Base-by-base conservation (phyloP, 2,888 invertebrate species). In the Cerastoderma edule region DNA sequence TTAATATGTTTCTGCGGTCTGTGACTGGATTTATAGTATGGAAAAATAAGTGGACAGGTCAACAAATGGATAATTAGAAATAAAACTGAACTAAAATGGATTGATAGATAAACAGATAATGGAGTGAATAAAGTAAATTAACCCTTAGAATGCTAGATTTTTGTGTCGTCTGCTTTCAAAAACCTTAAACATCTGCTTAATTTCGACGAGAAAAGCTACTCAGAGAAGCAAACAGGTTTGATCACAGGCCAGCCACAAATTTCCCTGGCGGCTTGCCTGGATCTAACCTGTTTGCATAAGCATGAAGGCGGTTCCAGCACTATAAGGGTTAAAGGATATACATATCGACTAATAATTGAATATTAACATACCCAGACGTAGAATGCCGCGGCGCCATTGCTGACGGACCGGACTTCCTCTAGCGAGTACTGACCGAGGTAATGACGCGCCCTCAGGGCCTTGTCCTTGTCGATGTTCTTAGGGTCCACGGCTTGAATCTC, bases 321-420 rank as follows among this genome's bases (percentile, higher is more conserved):
- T 13, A 39, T 13, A 16, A 39, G 39, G 8, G 16, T 39, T 16
- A 39, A 13, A 39, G 8, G 16, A 8, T 8, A 39, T 16, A 16
- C 16, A 16, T 39, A 39, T 16, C 22, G 22, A 13, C 10, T n/a
- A 50, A 13, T n/a, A 16, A 22, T n/a, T 10, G 10, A 50, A 50
- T 56, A 30, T 27, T n/a, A 60, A 22, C 88, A 85, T 66, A 90
- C 91, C 91, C 91, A 91, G 24, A 89, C 86, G 70, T 90, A 86
- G 72, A 91, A 91, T 1, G 89, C 81, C 2, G 88, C 90, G 0
- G 89, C 90, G 1, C 90, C 90, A 35, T 83, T 85, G 72, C 90
- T 89, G 22, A 87, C 89, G 6, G 69, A 69, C 44, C 88, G 75
- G 1, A 90, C 85, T 44, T 88, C 84, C 10, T 85, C 85, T 13